Evolutionary conservation across 2,888 invertebrate species (phyloP), one percentile per base, ranked within the genome.

Genomic region (Idaea dimidiata): DNA sequence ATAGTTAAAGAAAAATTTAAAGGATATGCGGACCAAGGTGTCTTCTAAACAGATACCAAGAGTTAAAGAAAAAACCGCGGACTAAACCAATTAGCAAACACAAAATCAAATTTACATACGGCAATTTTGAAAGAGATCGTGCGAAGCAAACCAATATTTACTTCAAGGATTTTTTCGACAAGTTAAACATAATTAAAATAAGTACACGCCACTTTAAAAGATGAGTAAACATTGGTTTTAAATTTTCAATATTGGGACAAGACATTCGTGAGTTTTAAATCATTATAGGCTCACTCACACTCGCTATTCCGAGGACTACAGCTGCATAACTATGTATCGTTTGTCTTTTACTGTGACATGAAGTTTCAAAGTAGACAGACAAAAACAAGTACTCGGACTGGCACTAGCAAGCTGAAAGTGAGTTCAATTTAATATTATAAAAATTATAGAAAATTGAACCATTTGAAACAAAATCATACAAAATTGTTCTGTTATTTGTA

Each of bases 111-210:
- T 58, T 63, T 55, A 58, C 58, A 58, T 54, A 55, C 59, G 33
- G 31, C 65, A 62, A 66, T 67, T 67, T 69, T 63, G 62, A 66
- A 63, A 68, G 65, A 61, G 65, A 14, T 59, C 43, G 63, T 69
- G 67, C 62, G 59, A 62, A 64, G 63, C 67, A 71, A 61, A 66
- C 66, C 74, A 77, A 77, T 73, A 75, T 77, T 74, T 69, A 66
- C 66, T 69, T 63, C 61, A 67, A 74, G 72, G 70, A 68, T 77
- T 72, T 71, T 68, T 43, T 43, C 43, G 14, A 43, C 43, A 43
- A 24, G 3, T 24, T 24, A 24, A 43, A 43, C 43, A 43, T 8
- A 14, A 43, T 43, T 43, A 43, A 43, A 43, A 14, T 43, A 43
- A 43, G 43, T 43, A 43, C 43, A 43, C 14, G 43, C 1, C 66